Evolutionary conservation across 2,113 vertebrate genomes (phyloP).

Genomic region (Cromileptes altivelis): DNA sequence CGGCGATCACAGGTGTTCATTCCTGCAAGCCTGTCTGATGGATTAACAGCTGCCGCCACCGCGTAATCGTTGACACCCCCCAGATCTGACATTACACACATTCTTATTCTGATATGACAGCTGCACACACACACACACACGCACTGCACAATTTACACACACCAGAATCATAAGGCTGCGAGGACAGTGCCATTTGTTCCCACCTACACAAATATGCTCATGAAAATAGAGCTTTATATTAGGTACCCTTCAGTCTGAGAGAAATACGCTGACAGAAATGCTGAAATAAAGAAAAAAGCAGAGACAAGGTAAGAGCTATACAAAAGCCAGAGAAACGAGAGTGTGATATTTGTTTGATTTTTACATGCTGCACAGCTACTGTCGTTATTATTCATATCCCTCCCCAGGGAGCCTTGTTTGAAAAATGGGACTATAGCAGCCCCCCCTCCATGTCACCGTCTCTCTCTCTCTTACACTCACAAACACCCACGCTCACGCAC

Average conservation of each 20-base stretch:
- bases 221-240: conserved; percentile 14
- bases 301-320: conserved; percentile 26
- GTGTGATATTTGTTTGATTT: conserved; percentile 70
- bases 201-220: neutral
- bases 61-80: conserved; percentile 36
- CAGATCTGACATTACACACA: conserved; percentile 59
- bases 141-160: neutral
- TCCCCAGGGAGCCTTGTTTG: conserved; percentile 72
- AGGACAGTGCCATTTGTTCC: conserved; percentile 23
- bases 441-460: conserved; percentile 57
- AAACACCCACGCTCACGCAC: conserved; percentile 42
- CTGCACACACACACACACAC: conserved; percentile 26
- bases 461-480: conserved; percentile 51
- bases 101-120: conserved; percentile 67
- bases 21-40: conserved; percentile 68
- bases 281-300: neutral
- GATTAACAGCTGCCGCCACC: conserved; percentile 74
- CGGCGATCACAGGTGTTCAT: conserved; percentile 80
- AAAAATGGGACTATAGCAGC: conserved; percentile 68
- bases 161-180: conserved; percentile 9
- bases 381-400: conserved; percentile 77
- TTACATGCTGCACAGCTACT: conserved; percentile 59
- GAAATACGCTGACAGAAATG: conserved; percentile 22
- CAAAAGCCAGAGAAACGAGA: conserved; percentile 49
- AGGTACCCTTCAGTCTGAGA: neutral